These are phyloP conservation scores for Eupleurogrammus muticus DNA, from an alignment of 2,797 vertebrate genomes.

Conservation along the genomic window DNA sequence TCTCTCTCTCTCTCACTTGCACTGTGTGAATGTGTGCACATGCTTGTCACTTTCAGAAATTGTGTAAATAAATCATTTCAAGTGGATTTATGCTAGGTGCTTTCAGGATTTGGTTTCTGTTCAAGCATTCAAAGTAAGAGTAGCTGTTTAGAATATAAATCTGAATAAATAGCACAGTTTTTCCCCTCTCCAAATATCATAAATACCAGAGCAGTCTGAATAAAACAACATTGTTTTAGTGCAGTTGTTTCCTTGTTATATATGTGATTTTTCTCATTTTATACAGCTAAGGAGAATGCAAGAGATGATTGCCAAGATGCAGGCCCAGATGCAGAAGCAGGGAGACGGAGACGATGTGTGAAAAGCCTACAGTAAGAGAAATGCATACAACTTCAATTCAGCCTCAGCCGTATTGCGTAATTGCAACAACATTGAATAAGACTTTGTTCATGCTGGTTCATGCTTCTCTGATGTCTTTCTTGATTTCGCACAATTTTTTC, in stretches of 20 bases:
- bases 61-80: too few species aligned
- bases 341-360: conserved; percentile 86
- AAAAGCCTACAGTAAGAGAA: conserved; percentile 57
- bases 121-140: not conserved
- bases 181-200: too few species aligned
- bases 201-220: not conserved
- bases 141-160: not conserved
- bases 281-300: conserved; percentile 96
- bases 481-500: not conserved
- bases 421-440: not conserved
- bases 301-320: conserved; percentile 98
- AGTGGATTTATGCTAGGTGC: too few species aligned
- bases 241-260: not conserved
- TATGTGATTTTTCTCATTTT: conserved; percentile 21
- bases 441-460: not conserved
- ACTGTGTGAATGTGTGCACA: too few species aligned
- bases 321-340: conserved; percentile 97
- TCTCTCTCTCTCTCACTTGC: too few species aligned
- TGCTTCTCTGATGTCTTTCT: not conserved
- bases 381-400: not conserved
- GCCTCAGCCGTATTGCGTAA: not conserved
- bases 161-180: too few species aligned
- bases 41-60: too few species aligned
- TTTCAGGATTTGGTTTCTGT: not conserved
- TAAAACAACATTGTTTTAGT: not conserved